A percentile compares a stretch with the other conserved stretches of the same genome.
Evolutionary conservation across 2,888 invertebrate genomes (phyloP).

Genomic region (Sepiola atlantica): DNA sequence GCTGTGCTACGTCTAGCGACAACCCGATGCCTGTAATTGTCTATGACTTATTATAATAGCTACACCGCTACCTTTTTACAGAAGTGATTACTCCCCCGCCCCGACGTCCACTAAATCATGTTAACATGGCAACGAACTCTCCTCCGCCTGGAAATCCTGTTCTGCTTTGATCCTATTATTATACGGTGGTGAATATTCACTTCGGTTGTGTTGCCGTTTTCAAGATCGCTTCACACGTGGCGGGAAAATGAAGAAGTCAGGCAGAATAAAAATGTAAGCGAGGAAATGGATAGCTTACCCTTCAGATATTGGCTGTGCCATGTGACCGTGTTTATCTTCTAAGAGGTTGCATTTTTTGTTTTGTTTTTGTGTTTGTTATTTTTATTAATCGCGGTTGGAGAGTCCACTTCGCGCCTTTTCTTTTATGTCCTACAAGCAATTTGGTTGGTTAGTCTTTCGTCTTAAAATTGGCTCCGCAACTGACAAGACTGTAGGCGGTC

Average conservation of each 20-base stretch:
- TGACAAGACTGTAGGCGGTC: not conserved
- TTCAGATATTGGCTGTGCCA: not conserved
- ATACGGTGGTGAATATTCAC: not conserved
- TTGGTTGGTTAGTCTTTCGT: not conserved
- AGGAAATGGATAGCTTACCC: not conserved
- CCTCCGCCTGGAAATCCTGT: not conserved
- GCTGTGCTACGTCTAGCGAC: too few species aligned
- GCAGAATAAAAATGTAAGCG: not conserved
- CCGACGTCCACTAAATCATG: not conserved
- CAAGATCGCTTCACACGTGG: not conserved
- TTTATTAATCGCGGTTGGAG: not conserved
- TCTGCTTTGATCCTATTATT: not conserved
- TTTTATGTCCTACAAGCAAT: not conserved
- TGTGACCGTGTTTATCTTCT: not conserved
- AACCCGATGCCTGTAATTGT: too few species aligned
- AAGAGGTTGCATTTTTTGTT: not conserved
- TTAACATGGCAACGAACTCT: not conserved
- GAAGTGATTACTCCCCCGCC: not conserved
- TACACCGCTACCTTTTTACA: not conserved
- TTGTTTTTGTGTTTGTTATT: too few species aligned
- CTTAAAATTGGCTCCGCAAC: not conserved
- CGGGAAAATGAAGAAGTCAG: too few species aligned
- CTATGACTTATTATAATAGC: not conserved
- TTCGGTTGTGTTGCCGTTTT: not conserved
- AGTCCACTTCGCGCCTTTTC: not conserved